Percentiles rank a stretch among this genome's conserved stretches.
Evolutionary conservation across 2,888 invertebrate genomes (phyloP).

Genomic region (Heliconius ismenius): DNA sequence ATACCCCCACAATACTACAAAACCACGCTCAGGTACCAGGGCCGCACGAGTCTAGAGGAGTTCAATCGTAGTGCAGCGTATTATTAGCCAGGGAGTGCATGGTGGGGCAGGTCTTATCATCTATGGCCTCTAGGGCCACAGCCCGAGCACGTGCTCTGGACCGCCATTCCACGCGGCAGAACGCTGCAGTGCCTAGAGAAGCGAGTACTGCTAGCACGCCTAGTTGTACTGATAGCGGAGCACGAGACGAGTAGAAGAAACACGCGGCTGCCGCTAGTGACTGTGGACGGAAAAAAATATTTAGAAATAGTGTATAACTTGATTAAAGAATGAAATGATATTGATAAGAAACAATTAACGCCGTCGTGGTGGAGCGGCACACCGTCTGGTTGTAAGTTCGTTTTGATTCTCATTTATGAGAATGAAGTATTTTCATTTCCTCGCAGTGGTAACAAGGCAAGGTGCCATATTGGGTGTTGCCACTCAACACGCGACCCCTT

Average conservation of each 20-base stretch:
- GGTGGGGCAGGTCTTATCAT: constrained; percentile 62
- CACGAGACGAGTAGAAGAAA: constrained; percentile 90
- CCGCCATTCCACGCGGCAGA: constrained; percentile 89
- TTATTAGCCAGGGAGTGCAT: constrained; percentile 69
- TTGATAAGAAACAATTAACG: background rate
- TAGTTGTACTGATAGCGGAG: constrained; percentile 88
- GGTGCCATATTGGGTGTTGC: background rate
- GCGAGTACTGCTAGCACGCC: constrained; percentile 86
- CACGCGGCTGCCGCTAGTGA: constrained; percentile 92
- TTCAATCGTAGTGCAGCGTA: constrained; percentile 68
- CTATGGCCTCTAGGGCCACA: constrained; percentile 55
- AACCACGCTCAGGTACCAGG: constrained; percentile 19
- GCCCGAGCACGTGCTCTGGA: constrained; percentile 63
- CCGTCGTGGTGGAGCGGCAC: background rate
- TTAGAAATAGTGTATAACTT: background rate
- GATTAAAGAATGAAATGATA: background rate
- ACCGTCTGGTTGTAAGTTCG: background rate
- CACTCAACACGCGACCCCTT: background rate
- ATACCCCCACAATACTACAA: background rate
- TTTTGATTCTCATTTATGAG: no score
- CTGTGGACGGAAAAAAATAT: constrained; percentile 63
- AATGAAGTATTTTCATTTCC: background rate
- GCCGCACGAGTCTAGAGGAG: background rate
- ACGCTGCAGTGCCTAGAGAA: constrained; percentile 87
- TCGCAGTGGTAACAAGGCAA: background rate